Base-by-base conservation (phyloP, 2,888 invertebrate species). In the Stegana nigrithorax region DNA sequence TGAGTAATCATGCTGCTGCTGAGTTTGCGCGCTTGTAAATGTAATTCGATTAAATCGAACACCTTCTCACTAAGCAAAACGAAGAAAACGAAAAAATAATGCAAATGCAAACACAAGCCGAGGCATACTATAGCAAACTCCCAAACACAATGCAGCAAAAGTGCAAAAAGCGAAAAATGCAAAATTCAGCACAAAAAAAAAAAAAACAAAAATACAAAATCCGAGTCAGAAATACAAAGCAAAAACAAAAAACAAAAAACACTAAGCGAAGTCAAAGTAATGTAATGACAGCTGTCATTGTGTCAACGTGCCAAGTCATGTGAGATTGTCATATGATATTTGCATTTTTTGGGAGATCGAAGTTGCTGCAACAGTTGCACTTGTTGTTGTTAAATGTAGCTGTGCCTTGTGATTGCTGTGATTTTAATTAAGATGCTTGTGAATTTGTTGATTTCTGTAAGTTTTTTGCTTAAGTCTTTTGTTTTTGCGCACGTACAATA, bases 261-360 rank as follows among this genome's bases (percentile, higher is more conserved):
- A 50, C n/a, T 50, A 26, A 6, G 4, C n/a, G 7, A 26, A 50
- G n/a, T 17, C 19, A 8, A 32, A 19, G 53, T 26, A 6, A 63
- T 61, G 55, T 64, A 68, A 63, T 68, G 68, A 68, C 67, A 66
- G 68, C 66, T 68, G 64, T 67, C 67, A 70, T 63, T 62, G 36
- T 64, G 70, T 71, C 67, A 67, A 61, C 60, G 53, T 55, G 32
- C 21, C 53, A 55, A n/a, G 12, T 55, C 53, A 36, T 55, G 19
- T 55, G 23, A 32, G 32, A 55, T 55, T 55, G 53, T 55, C 53
- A 55, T 55, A 36, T 55, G 53, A 32, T 53, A 53, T 53, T 53
- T 53, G 53, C 17, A 53, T 21, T 32, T 53, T 45, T 45, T 25
- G 10, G 10, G 23, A 14, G 23, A 39, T n/a, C 25, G 47, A 23